These are phyloP conservation scores for Polydrusus pterygomalis DNA, from an alignment of 2,888 invertebrate species.

Conservation along the genomic window DNA sequence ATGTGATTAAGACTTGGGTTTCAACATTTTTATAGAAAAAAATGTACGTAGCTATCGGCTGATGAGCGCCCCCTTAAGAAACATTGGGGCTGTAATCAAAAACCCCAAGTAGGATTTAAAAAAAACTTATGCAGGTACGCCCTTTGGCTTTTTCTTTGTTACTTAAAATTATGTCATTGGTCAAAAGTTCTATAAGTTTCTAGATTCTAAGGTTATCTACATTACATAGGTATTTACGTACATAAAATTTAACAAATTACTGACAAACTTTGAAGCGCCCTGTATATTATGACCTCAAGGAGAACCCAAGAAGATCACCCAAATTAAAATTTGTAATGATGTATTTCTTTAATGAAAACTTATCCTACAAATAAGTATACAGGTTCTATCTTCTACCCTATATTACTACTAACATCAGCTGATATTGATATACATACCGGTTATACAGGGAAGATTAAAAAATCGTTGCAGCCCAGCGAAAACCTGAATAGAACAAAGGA, in stretches of 20 bases:
- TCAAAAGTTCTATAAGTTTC: too few relatives aligned
- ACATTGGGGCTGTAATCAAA: too few relatives aligned
- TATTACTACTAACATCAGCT: slow-evolving; percentile 42
- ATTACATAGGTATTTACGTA: too few relatives aligned
- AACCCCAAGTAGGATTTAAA: neutral
- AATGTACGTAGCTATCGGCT: too few relatives aligned
- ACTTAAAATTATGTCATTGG: too few relatives aligned
- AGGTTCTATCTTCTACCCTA: neutral
- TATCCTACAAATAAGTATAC: neutral
- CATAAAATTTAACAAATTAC: neutral
- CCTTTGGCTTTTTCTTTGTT: neutral
- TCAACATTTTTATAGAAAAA: too few relatives aligned
- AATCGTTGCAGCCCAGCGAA: slow-evolving; percentile 13
- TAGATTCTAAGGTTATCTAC: too few relatives aligned
- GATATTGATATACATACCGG: slow-evolving; percentile 42
- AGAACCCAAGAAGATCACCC: neutral
- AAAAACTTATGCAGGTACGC: neutral
- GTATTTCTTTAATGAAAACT: neutral
- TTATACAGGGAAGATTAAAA: slow-evolving; percentile 27
- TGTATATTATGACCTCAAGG: neutral
- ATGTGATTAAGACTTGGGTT: too few relatives aligned
- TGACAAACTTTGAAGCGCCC: neutral
- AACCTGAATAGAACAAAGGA: slow-evolving; percentile 48
- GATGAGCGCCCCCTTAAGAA: too few relatives aligned
- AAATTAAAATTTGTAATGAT: neutral